Base-by-base conservation (phyloP, 2,888 invertebrate genomes). In the Marasmarcha lunaedactyla region DNA sequence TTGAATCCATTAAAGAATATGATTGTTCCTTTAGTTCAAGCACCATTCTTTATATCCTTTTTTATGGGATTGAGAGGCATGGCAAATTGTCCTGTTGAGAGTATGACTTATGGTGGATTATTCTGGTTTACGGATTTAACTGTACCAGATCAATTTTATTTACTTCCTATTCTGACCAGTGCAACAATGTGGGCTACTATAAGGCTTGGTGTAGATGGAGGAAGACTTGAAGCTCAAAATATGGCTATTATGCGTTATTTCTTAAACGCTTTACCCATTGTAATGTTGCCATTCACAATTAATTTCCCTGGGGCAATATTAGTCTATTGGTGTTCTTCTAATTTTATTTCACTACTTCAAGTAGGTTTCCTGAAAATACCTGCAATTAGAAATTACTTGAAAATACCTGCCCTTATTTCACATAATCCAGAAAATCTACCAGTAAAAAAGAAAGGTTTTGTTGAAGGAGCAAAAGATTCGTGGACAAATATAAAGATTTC, bases 121-220 rank as follows among this genome's bases (percentile, higher is more conserved):
- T 89, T 86, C 54, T 99, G 98, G 98, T 97, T 99, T 65, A 81
- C 87, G 2, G 97, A 99, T 84, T 85, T 99, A 35, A 96, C 97
- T 1, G 68, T 94, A 7, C 86, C 92, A 1, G 99, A 99, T 83
- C 97, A 97, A 35, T 93, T 86, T 67, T 98, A 90, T 59, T 48
- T 93, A 10, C 77, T 99, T 41, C 98, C 98, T 0, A 4, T 96
- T 1, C 81, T 96, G 37, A 97, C 97, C 1, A 90, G 93, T 67
- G 72, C 87, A 0, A 95, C 97, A 1, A 76, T 98, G 56, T 90
- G 87, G 66, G 70, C 90, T 0, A 95, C 95, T 1, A 88, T 97
- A 39, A 93, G 95, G 54, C 53, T 94, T 14, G 94, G 96, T 37
- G 89, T 92, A 1, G 95, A 96, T 58, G 83, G 88, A 11, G 90